phyloP scores from a whole-genome alignment of 2,888 invertebrate genomes.

The Plagodis pulveraria region DNA sequence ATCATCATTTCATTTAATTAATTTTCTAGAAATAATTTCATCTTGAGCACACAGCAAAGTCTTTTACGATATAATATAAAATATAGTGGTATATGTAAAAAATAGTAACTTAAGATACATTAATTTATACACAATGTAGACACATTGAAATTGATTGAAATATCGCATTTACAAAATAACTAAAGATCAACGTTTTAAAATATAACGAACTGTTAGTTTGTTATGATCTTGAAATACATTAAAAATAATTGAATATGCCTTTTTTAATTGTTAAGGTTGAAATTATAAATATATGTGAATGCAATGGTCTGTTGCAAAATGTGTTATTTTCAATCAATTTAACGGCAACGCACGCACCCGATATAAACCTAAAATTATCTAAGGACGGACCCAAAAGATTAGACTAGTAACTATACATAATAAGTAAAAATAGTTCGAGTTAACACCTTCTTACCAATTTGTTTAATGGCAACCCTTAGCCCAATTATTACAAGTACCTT shows the following conservation, averaged over 20 bases:
- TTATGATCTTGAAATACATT: too few relatives aligned
- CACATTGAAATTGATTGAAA: constrained; percentile 3
- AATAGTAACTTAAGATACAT: neutral
- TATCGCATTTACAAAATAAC: neutral
- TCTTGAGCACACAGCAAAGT: constrained; percentile 19
- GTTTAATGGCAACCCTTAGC: constrained; percentile 30
- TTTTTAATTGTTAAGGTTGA: too few relatives aligned
- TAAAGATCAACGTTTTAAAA: neutral
- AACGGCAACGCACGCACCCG: constrained; percentile 7
- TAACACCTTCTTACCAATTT: constrained; percentile 28
- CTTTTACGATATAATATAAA: constrained; percentile 6
- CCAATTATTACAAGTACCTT: constrained; percentile 25
- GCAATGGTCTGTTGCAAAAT: too few relatives aligned
- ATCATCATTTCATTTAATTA: neutral
- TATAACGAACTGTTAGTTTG: neutral
- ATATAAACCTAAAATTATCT: constrained; percentile 41
- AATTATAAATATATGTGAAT: neutral
- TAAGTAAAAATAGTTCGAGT: constrained; percentile 1
- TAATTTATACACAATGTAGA: neutral
- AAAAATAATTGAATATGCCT: too few relatives aligned
- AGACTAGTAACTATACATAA: constrained; percentile 44
- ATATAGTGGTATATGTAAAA: constrained; percentile 7
- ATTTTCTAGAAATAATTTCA: constrained; percentile 8
- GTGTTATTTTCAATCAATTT: too few relatives aligned
- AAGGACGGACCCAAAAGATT: constrained; percentile 53